Evolutionary conservation across 2,888 invertebrate species (phyloP).

Genomic region (Oligia fasciuncula): DNA sequence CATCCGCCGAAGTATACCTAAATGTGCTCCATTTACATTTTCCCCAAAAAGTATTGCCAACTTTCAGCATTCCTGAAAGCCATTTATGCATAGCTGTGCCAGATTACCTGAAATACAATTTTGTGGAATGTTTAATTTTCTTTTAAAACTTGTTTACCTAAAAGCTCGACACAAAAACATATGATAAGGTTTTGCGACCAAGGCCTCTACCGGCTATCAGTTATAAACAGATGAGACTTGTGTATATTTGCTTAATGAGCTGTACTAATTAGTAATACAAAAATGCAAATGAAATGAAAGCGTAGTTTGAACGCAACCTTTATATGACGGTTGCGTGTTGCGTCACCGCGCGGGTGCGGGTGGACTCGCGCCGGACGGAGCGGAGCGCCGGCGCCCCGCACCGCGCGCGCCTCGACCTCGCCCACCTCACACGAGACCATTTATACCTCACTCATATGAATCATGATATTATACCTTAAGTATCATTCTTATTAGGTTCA

Average conservation of each 20-base stretch:
- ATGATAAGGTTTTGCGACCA: constrained; percentile 45
- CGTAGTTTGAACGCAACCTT: constrained; percentile 50
- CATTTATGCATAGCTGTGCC: constrained; percentile 32
- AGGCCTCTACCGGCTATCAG: constrained; percentile 40
- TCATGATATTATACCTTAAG: not conserved
- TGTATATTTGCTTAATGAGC: constrained; percentile 17
- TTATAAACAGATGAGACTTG: constrained; percentile 20
- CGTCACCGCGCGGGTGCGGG: constrained; percentile 72
- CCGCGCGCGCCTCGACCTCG: constrained; percentile 71
- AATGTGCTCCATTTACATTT: constrained; percentile 45
- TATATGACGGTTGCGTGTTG: constrained; percentile 66
- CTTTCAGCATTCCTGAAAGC: constrained; percentile 29
- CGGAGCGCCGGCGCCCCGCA: constrained; percentile 60
- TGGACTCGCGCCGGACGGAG: constrained; percentile 48
- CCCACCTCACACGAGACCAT: constrained; percentile 75
- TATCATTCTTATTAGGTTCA: constrained; percentile 44
- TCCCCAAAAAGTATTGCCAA: constrained; percentile 37
- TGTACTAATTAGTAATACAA: constrained; percentile 17
- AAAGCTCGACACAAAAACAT: constrained; percentile 33
- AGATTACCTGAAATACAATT: constrained; percentile 46
- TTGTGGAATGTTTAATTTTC: constrained; percentile 29
- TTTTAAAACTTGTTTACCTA: constrained; percentile 34
- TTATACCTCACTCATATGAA: constrained; percentile 51
- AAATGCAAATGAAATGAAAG: constrained; percentile 3
- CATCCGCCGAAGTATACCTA: constrained; percentile 7